These are phyloP conservation scores for Yponomeuta malinellus DNA, from an alignment of 2,888 invertebrate genomes.

Conservation along the genomic window DNA sequence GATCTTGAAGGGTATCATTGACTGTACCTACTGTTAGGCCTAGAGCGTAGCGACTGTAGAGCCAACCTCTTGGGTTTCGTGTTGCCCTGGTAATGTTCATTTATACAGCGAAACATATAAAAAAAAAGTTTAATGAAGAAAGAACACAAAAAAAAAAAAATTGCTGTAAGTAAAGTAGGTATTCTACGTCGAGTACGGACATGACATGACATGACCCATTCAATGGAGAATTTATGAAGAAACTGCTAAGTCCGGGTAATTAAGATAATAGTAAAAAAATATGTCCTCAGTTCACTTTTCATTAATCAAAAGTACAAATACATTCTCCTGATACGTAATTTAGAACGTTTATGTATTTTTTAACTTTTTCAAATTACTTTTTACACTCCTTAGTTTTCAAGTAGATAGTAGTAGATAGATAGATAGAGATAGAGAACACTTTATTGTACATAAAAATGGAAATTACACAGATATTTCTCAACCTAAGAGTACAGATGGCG, in stretches of 20 bases:
- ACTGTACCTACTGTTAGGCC: no score
- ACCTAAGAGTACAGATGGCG: no score
- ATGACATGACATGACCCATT: neutral
- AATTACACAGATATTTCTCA: no score
- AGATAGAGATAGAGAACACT: no score
- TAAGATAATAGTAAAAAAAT: neutral
- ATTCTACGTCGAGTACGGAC: no score
- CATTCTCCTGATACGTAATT: neutral
- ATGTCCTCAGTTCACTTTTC: neutral
- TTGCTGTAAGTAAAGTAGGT: neutral
- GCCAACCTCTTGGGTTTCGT: neutral
- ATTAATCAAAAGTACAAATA: neutral
- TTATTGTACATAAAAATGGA: no score
- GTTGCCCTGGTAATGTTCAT: conserved; percentile 2
- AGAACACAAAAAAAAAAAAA: neutral
- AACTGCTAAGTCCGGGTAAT: neutral
- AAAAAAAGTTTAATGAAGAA: neutral
- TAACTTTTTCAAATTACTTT: no score
- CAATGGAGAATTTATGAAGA: neutral
- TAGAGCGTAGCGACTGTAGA: neutral
- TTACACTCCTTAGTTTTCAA: no score
- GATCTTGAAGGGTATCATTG: no score
- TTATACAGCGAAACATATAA: conserved; percentile 6
- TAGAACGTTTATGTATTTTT: no score
- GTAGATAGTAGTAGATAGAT: no score